Evolutionary conservation across 2,888 invertebrate genomes (phyloP).

Genomic region (Agrotis ipsilon): DNA sequence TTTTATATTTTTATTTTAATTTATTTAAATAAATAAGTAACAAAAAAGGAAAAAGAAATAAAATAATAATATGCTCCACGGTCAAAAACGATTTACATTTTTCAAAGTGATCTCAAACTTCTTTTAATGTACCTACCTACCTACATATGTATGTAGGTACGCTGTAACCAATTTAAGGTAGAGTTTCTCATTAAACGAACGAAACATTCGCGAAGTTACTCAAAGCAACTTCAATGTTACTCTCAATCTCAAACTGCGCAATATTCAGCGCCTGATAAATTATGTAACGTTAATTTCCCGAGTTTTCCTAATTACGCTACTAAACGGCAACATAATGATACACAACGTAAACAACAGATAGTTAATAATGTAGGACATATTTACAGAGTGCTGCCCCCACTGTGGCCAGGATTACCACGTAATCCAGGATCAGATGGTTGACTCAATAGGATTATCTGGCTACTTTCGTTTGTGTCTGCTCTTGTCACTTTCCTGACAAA

Average conservation of each 20-base stretch:
- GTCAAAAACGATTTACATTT: too few species aligned
- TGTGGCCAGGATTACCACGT: constrained; percentile 42
- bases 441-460: constrained; percentile 48
- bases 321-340: constrained; percentile 43
- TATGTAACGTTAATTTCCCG: constrained; percentile 56
- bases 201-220: constrained; percentile 33
- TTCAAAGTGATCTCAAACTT: too few species aligned
- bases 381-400: constrained; percentile 27
- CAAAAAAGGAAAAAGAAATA: constrained; percentile 1
- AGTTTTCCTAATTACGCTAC: constrained; percentile 49
- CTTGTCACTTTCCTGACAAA: constrained; percentile 50
- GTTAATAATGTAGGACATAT: constrained; percentile 35
- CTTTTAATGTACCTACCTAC: too few species aligned
- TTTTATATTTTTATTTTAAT: too few species aligned
- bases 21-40: too few species aligned
- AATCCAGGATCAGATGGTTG: constrained; percentile 53
- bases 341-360: constrained; percentile 26
- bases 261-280: constrained; percentile 56
- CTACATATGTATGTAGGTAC: too few species aligned
- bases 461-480: constrained; percentile 30
- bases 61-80: too few species aligned
- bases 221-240: constrained; percentile 45
- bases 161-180: too few species aligned
- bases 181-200: constrained; percentile 45
- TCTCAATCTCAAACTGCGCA: constrained; percentile 41